Evolutionary conservation across 1,140 invertebrate species (phyloP).

Genomic region (Asobara japonica): DNA sequence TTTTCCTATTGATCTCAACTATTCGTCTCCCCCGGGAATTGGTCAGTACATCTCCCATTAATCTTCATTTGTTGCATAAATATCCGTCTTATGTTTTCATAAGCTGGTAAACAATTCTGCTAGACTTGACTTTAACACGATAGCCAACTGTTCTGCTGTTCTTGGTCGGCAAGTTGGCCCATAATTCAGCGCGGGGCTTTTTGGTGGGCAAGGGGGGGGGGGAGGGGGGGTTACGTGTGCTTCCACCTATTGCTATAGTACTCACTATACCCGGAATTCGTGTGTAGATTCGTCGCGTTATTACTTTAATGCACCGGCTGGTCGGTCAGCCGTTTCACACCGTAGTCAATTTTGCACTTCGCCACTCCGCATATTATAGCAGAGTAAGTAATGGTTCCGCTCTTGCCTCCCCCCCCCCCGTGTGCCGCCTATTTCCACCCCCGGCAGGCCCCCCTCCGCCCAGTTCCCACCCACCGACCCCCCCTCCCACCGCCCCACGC

Average conservation of each 20-base stretch:
- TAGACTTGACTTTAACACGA: constrained; percentile 35
- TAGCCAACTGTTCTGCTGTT: constrained; percentile 23
- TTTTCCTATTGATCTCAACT: too few relatives aligned
- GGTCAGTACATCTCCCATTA: not conserved
- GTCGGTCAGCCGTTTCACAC: constrained; percentile 33
- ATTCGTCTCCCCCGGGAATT: not conserved
- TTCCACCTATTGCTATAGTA: constrained; percentile 3
- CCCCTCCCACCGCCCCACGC: too few relatives aligned
- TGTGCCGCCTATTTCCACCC: not conserved
- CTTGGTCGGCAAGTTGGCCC: constrained; percentile 17
- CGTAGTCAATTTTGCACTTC: constrained; percentile 35
- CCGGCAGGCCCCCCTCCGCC: too few relatives aligned
- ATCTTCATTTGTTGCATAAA: not conserved
- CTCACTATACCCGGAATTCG: not conserved
- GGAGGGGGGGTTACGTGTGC: constrained; percentile 8
- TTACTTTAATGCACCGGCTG: constrained; percentile 36
- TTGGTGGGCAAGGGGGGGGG: too few relatives aligned
- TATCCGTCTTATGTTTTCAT: constrained; percentile 40
- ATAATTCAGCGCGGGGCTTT: constrained; percentile 28
- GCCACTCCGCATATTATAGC: constrained; percentile 36
- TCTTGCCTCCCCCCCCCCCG: not conserved
- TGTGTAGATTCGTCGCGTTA: constrained; percentile 23
- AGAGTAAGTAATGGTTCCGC: constrained; percentile 29
- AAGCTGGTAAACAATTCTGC: constrained; percentile 27
- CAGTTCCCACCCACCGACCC: too few relatives aligned